phyloP scores from a whole-genome alignment of 2,113 vertebrate genomes.

The Microtus pennsylvanicus region DNA sequence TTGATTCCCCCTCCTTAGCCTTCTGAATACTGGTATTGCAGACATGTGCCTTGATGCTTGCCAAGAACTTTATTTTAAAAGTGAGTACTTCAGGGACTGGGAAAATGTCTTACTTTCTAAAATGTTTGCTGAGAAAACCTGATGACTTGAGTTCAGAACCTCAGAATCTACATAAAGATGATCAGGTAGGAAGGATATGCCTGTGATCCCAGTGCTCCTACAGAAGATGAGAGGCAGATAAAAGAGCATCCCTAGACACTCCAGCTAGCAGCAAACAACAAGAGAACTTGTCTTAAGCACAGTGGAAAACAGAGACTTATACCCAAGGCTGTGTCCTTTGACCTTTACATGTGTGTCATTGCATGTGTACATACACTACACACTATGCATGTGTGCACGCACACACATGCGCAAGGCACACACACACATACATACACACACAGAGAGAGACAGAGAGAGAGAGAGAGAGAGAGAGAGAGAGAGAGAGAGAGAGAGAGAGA shows the following conservation, averaged over 20 bases:
- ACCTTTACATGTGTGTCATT: background rate
- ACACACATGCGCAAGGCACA: no score
- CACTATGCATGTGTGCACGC: no score
- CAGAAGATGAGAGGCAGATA: background rate
- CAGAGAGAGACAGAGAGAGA: no score
- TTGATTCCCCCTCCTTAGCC: background rate
- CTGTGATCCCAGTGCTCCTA: background rate
- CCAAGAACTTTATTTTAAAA: background rate
- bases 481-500: no score
- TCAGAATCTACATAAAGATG: background rate
- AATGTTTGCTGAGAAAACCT: background rate
- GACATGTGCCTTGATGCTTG: background rate
- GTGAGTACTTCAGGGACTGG: background rate
- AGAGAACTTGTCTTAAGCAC: background rate
- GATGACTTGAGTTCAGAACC: background rate
- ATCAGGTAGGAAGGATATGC: background rate
- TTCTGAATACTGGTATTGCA: background rate
- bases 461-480: no score
- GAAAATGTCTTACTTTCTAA: background rate
- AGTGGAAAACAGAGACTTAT: background rate
- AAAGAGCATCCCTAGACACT: background rate
- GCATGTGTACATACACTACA: no score
- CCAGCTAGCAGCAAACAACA: background rate
- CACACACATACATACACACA: no score
- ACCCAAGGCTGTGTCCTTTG: background rate